These are phyloP conservation scores for Myrmecophaga tridactyla DNA, from an alignment of 2,113 vertebrate genomes.

Conservation along the genomic window DNA sequence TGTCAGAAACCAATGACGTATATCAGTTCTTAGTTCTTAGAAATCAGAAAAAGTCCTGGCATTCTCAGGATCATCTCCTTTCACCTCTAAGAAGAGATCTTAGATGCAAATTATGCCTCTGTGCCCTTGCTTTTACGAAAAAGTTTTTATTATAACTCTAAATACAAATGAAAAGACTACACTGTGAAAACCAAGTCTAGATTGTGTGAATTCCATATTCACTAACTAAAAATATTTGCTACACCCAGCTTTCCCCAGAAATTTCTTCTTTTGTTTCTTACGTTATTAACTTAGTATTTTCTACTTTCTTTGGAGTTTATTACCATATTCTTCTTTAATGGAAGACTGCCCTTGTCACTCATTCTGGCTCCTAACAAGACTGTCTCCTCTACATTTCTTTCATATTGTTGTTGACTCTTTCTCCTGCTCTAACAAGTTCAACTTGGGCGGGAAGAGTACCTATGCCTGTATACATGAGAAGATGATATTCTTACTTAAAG, in stretches of 20 bases:
- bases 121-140: neutral
- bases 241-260: neutral
- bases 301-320: neutral
- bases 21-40: neutral
- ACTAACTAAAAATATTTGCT: neutral
- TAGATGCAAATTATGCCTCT: neutral
- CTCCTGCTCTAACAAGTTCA: conserved; percentile 22
- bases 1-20: conserved; percentile 3
- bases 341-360: neutral
- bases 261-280: neutral
- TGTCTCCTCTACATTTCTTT: neutral
- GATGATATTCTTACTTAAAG: conserved; percentile 25
- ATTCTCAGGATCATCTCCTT: neutral
- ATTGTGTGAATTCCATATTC: neutral
- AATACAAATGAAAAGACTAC: neutral
- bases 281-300: neutral
- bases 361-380: neutral
- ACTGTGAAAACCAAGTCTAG: neutral
- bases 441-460: neutral
- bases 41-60: neutral
- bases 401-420: neutral
- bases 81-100: neutral
- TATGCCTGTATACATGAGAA: conserved; percentile 15
- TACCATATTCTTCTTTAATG: neutral
- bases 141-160: neutral